Percentiles rank a stretch among this genome's conserved stretches.
Evolutionary conservation across 2,113 vertebrate species (phyloP).

Genomic region (Columba livia): DNA sequence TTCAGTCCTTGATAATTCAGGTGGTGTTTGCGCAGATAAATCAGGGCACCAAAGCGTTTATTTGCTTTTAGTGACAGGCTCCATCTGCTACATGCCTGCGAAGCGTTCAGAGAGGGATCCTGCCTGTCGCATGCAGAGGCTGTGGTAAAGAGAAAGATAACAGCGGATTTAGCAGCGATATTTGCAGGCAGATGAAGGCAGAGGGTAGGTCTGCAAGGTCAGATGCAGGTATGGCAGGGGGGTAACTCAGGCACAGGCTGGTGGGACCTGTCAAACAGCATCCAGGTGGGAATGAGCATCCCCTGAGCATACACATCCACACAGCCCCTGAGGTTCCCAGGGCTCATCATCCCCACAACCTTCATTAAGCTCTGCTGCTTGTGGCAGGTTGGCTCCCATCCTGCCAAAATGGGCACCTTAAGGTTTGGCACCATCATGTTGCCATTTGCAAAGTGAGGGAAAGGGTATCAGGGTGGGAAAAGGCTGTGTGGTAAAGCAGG

Average conservation of each 20-base stretch:
- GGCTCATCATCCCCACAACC: accelerated
- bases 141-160: not conserved
- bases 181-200: not conserved
- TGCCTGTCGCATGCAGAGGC: not conserved
- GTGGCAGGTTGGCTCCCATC: not conserved
- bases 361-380: not conserved
- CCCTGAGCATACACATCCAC: not conserved
- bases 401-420: not conserved
- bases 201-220: not conserved
- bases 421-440: not conserved
- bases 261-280: not conserved
- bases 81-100: constrained; percentile 33
- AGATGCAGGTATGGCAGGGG: not conserved
- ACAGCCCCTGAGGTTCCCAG: not conserved
- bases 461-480: not conserved
- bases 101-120: not conserved
- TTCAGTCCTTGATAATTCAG: not conserved
- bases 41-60: constrained; percentile 40
- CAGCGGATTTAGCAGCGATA: not conserved
- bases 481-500: not conserved
- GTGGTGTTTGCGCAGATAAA: constrained; percentile 8
- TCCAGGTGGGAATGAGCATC: not conserved
- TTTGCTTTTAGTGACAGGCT: constrained; percentile 46
- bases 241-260: not conserved
- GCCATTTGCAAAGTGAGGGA: not conserved